A percentile compares a stretch with the other conserved stretches of the same genome.
Conservation (phyloP, 2,797 vertebrate genomes). For the Pseudochirops corinnae region DNA sequence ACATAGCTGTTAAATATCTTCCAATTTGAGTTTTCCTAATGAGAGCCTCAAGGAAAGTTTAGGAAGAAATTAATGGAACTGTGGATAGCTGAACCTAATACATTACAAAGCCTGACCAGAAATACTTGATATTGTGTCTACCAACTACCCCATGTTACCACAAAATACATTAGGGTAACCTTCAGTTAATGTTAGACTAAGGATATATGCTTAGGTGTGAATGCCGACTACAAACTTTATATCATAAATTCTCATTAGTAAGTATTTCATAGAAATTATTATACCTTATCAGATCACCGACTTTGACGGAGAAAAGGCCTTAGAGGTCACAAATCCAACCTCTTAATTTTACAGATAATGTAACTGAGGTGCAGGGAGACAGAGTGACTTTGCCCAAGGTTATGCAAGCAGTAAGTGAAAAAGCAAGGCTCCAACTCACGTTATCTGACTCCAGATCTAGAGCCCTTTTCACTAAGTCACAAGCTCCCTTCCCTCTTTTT, state of each 20-base stretch:
- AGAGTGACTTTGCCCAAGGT: neutral
- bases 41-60: too few species aligned
- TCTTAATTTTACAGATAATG: neutral
- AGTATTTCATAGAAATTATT: neutral
- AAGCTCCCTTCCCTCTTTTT: neutral
- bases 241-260: neutral
- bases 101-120: neutral
- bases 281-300: neutral
- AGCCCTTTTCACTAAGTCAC: neutral
- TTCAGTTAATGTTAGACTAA: neutral
- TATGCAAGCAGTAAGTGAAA: neutral
- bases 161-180: neutral
- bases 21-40: too few species aligned
- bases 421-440: neutral
- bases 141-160: neutral
- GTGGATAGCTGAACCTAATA: too few species aligned
- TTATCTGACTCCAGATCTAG: neutral
- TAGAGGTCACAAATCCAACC: neutral
- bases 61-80: too few species aligned
- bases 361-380: neutral
- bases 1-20: neutral
- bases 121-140: neutral
- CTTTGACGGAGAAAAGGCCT: neutral
- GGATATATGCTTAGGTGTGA: neutral
- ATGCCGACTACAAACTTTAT: neutral